Conservation (phyloP, 2,888 invertebrate genomes). For the Sinhomidia bicolor region DNA sequence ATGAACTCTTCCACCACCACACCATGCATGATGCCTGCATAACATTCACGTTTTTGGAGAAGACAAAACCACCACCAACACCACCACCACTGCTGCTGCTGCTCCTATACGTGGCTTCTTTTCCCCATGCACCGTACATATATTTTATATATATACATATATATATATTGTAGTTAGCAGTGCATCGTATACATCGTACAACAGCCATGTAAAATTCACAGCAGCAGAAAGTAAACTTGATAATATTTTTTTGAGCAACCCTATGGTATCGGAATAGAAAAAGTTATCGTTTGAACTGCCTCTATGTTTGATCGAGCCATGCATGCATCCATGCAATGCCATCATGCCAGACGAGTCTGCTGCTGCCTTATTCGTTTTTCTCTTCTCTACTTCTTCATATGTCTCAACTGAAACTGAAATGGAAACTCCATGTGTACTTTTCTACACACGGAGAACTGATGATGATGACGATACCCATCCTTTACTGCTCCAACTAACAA, state of each 20-base stretch:
- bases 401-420: no score
- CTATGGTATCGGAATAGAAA: neutral
- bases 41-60: conserved; percentile 30
- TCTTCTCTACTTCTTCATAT: neutral
- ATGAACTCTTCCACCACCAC: conserved; percentile 60
- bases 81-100: conserved; percentile 35
- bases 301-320: neutral
- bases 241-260: conserved; percentile 39
- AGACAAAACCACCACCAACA: conserved; percentile 58
- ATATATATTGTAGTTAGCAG: neutral
- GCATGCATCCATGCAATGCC: no score
- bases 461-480: neutral
- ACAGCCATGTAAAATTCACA: neutral
- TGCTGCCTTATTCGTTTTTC: conserved; percentile 45
- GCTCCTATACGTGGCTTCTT: conserved; percentile 20
- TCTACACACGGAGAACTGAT: neutral
- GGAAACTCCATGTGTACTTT: conserved; percentile 45
- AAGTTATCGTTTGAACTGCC: neutral
- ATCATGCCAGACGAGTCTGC: conserved; percentile 8
- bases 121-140: conserved; percentile 31
- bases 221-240: conserved; percentile 13
- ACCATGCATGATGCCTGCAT: conserved; percentile 1
- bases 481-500: conserved; percentile 27
- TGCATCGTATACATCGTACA: no score
- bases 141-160: neutral